Evolutionary conservation across 2,888 invertebrate genomes (phyloP), one percentile per base, ranked within the genome.

Genomic region (Sarcophaga caerulescens): DNA sequence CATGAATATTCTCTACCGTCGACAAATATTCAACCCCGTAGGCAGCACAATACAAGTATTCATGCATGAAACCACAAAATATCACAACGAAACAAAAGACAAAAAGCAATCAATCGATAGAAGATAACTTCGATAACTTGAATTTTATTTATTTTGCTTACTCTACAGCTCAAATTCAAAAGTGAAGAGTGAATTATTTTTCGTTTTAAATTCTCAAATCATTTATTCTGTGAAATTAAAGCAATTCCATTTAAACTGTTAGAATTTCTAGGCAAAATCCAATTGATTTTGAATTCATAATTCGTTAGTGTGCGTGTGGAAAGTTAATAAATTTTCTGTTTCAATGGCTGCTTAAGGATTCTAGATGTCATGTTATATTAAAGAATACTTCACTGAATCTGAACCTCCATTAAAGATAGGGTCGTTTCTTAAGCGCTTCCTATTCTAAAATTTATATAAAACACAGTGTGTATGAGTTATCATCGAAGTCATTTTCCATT

Each of bases 311-410:
- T 70, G 17, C 52, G 52, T 52, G 52, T 52, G 17, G 17, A 52
- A 52, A 12, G 4, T 52, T 52, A 17, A 60, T 57, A 44, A 79
- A 52, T 71, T 44, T 71, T 0, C 47, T 6, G 2, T 65, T 44
- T 59, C 0, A 2, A 60, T 1, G 12, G n/a, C 65, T 65, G 69
- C 25, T 59, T 25, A 65, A 70, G 35, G 70, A 75, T 79, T 45
- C 12, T 63, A 79, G 74, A 45, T 84, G 63, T 79, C 79, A 84
- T 84, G 78, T 79, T 79, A 12, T 21, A 45, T 74, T 74, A 44
- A 76, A 23, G 69, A 57, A 70, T 76, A 70, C 19, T 70, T 21
- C n/a, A 66, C 17, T 65, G 19, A 21, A 25, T 5, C 47, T 59
- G 11, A 73, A 59, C 45, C 45, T 80, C 44, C 35, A 35, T 35